Base-by-base conservation (phyloP, 2,797 vertebrate genomes). In the Alca torda region DNA sequence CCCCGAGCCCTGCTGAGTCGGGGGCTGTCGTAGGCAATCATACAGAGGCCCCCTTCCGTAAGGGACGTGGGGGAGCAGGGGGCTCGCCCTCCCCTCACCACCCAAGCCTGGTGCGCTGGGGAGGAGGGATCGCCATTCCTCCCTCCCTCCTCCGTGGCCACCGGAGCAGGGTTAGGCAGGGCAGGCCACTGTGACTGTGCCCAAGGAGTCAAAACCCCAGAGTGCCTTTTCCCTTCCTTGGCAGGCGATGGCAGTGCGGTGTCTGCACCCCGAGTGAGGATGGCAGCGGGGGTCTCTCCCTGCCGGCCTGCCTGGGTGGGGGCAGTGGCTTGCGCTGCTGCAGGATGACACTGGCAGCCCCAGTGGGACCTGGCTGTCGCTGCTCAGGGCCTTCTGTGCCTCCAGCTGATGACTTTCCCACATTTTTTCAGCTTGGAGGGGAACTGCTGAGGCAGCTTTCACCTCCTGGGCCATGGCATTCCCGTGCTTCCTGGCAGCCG, bases 191-290 rank as follows among this genome's bases (percentile, higher is more conserved):
- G 16, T 35, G 8, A 33, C 56, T 26, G 11, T 14, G 9, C 45
- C 61, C n/a, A 54, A 77, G 65, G 24, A 93, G 81, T 72, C 72
- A 67, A 70, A 95, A 90, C 3, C 60, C 46, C 37, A 4, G 10
- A 86, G 77, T 93, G 90, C 76, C 83, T 93, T 91, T 93, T 90
- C 33, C 54, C n/a, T 69, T 82, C 53, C 68, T 53, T 2, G 9
- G 53, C n/a, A 41, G 57, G 30, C 48, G 69, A 24, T 43, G 59
- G 67, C 46, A 23, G 39, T 70, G 56, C 24, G 1, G 14, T 37
- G 63, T 53, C 30, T 56, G 61, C 45, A 60, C 2, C 21, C 33
- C 12, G 15, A 3, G 15, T 25, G 61, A 51, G 57, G 50, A 18
- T 46, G 50, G 74, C 31, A 53, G 30, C 11, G 4, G 51, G 24